Evolutionary conservation across 2,113 vertebrate species (phyloP).

Genomic region (Colaptes auratus): DNA sequence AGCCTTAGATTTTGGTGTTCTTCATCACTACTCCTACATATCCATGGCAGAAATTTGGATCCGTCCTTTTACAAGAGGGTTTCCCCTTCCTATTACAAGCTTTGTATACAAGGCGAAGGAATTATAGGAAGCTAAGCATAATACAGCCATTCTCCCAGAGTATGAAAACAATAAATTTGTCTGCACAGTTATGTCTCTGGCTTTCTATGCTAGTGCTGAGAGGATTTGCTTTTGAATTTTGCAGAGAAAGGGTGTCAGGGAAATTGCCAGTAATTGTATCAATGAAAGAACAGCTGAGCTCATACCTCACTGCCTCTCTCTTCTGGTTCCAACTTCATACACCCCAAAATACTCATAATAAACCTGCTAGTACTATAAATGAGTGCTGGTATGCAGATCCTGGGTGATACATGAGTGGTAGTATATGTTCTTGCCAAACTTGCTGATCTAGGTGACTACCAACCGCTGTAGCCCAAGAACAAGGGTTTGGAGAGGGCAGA

Average conservation of each 20-base stretch:
- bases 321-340: neutral
- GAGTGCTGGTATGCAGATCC: neutral
- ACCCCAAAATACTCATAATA: slow-evolving; percentile 8
- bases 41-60: neutral
- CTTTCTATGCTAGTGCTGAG: neutral
- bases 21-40: neutral
- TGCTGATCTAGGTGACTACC: neutral
- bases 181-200: neutral
- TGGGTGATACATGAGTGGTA: neutral
- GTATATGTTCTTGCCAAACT: neutral
- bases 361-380: neutral
- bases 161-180: neutral
- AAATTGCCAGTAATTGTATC: neutral
- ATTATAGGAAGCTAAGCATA: neutral
- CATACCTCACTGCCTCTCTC: neutral
- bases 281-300: slow-evolving; percentile 8
- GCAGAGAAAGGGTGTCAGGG: neutral
- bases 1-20: neutral
- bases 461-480: neutral
- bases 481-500: neutral
- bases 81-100: neutral
- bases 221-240: slow-evolving; percentile 7
- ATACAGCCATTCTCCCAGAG: neutral
- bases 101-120: neutral
- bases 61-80: neutral